These are phyloP conservation scores for Terrapene triunguis DNA, from an alignment of 2,113 vertebrate genomes.

Conservation along the genomic window DNA sequence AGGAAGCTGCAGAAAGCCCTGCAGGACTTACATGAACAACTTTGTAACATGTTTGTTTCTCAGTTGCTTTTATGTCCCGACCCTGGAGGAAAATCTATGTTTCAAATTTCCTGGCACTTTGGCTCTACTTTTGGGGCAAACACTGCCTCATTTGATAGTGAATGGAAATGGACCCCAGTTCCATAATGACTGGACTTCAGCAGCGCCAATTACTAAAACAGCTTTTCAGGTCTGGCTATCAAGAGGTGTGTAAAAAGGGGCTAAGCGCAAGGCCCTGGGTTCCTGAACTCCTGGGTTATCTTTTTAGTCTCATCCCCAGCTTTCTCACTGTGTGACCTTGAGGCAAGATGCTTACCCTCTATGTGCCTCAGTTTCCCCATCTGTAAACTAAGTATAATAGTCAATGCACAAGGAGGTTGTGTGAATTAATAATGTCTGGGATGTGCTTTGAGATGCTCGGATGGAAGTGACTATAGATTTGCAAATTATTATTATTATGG, in stretches of 20 bases:
- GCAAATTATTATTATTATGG: neutral
- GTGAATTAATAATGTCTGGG: no score
- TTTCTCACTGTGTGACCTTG: fast-evolving
- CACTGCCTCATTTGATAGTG: neutral
- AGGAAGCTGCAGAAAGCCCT: neutral
- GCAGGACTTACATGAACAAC: neutral
- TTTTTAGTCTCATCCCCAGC: fast-evolving
- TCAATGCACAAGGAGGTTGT: fast-evolving
- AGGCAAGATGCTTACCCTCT: neutral
- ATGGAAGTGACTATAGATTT: neutral
- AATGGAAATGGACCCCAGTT: neutral
- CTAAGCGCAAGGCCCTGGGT: fast-evolving
- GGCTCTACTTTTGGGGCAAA: neutral
- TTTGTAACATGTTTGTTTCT: neutral
- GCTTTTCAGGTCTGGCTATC: neutral
- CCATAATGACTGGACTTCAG: neutral
- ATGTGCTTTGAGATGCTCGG: neutral
- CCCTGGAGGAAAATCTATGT: neutral
- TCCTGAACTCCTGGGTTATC: neutral
- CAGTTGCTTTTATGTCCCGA: neutral
- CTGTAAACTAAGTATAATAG: neutral
- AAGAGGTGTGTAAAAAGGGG: neutral
- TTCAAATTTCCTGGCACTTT: neutral
- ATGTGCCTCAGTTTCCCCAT: neutral
- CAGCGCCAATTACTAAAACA: neutral